Evolutionary conservation across 1,140 invertebrate species (phyloP).

Genomic region (Drosophila tristis): DNA sequence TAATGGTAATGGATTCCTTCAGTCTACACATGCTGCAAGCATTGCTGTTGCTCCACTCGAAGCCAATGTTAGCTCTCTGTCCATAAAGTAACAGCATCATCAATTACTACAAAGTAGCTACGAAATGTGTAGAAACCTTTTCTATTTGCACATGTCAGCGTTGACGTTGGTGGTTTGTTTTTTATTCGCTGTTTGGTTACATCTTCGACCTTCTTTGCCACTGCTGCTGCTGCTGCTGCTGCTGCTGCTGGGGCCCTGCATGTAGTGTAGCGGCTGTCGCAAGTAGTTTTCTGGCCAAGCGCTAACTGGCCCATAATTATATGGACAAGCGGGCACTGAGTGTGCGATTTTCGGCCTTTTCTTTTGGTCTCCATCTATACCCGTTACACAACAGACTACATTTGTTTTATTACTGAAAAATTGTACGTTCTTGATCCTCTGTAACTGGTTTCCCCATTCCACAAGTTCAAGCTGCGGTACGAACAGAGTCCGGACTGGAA

Average conservation of each 20-base stretch:
- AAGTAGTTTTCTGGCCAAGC: slow-evolving; percentile 56
- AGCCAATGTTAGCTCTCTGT: no score
- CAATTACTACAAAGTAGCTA: slow-evolving; percentile 7
- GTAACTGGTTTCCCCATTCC: slow-evolving; percentile 1
- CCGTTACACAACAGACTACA: slow-evolving; percentile 28
- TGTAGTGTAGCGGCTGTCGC: slow-evolving; percentile 6
- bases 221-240: no score
- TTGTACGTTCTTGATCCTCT: slow-evolving; percentile 10
- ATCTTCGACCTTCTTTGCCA: neutral
- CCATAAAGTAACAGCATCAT: neutral
- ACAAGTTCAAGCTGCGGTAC: slow-evolving; percentile 17
- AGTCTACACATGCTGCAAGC: no score
- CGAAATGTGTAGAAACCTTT: slow-evolving; percentile 8
- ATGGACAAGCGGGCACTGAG: slow-evolving; percentile 22
- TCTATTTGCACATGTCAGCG: slow-evolving; percentile 26
- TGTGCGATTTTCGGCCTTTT: slow-evolving; percentile 29
- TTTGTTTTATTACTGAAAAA: slow-evolving; percentile 3
- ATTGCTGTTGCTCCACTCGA: no score
- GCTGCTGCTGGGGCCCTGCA: neutral
- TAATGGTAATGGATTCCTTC: no score
- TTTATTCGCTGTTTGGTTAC: neutral
- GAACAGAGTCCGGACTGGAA: neutral
- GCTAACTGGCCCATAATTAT: slow-evolving; percentile 67
- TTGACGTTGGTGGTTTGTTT: slow-evolving; percentile 20
- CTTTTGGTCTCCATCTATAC: slow-evolving; percentile 27